These are phyloP conservation scores for Coremacera marginata DNA, from an alignment of 2,888 invertebrate genomes.

Conservation along the genomic window DNA sequence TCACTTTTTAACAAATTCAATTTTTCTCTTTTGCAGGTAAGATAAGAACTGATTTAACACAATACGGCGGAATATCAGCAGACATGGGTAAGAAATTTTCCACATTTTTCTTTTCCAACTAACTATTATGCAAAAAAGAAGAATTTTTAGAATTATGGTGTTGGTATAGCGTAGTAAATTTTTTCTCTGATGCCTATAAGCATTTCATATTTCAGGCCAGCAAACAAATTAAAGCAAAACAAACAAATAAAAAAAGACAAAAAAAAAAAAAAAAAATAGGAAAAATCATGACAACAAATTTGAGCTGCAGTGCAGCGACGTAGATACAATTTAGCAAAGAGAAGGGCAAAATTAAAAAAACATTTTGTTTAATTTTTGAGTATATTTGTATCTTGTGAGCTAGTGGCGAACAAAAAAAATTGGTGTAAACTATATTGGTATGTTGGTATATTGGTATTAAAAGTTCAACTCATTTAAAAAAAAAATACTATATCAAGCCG, in stretches of 20 bases:
- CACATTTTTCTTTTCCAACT: slow-evolving; percentile 57
- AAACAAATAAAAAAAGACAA: background rate
- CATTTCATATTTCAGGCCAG: background rate
- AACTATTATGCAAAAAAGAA: background rate
- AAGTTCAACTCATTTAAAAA: no score
- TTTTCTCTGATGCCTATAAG: background rate
- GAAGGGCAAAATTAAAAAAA: no score
- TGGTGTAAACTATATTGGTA: no score
- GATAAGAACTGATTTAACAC: slow-evolving; percentile 68
- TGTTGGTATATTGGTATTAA: no score
- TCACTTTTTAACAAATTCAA: background rate
- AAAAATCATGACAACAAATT: background rate
- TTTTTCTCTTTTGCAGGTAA: slow-evolving; percentile 55
- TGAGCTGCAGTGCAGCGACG: background rate
- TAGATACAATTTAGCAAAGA: no score
- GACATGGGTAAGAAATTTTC: slow-evolving; percentile 67
- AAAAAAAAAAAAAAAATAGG: background rate
- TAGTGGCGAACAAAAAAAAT: no score
- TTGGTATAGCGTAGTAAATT: slow-evolving; percentile 30
- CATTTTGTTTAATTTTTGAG: no score
- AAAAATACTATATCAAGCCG: no score
- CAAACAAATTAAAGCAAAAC: slow-evolving; percentile 16
- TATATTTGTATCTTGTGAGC: no score
- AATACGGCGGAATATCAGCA: slow-evolving; percentile 68
- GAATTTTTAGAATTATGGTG: slow-evolving; percentile 8